Percentiles rank a stretch among this genome's conserved stretches.
Evolutionary conservation across 2,888 invertebrate species (phyloP).

Genomic region (Stenurella melanura): DNA sequence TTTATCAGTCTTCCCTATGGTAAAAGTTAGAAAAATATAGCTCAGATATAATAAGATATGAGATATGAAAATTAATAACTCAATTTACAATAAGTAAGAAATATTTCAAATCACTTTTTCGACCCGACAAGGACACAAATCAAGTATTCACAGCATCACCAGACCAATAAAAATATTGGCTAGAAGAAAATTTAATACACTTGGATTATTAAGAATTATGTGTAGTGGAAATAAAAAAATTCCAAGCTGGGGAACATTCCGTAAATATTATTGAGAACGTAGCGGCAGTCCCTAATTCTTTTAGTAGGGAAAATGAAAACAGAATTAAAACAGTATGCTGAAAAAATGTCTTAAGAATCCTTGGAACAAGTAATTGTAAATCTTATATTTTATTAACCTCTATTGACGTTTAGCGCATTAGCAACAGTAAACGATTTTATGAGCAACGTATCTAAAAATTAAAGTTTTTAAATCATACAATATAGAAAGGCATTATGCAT

Average conservation of each 20-base stretch:
- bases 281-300: not conserved
- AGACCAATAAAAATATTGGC: not conserved
- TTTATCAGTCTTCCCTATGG: too few relatives aligned
- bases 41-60: too few relatives aligned
- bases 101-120: too few relatives aligned
- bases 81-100: too few relatives aligned
- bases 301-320: not conserved
- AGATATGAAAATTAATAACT: too few relatives aligned
- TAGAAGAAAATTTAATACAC: not conserved
- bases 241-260: not conserved
- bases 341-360: not conserved
- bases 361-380: not conserved
- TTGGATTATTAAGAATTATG: not conserved
- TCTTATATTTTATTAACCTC: not conserved
- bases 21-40: too few relatives aligned
- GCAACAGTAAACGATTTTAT: too few relatives aligned
- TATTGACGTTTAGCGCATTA: not conserved
- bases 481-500: too few relatives aligned
- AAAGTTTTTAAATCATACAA: too few relatives aligned
- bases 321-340: not conserved
- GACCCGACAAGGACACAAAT: too few relatives aligned
- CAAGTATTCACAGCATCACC: not conserved
- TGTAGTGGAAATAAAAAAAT: not conserved
- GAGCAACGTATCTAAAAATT: not conserved
- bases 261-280: not conserved